Evolutionary conservation across 1,140 invertebrate genomes (phyloP).

Genomic region (Paralvinella palmiformis): DNA sequence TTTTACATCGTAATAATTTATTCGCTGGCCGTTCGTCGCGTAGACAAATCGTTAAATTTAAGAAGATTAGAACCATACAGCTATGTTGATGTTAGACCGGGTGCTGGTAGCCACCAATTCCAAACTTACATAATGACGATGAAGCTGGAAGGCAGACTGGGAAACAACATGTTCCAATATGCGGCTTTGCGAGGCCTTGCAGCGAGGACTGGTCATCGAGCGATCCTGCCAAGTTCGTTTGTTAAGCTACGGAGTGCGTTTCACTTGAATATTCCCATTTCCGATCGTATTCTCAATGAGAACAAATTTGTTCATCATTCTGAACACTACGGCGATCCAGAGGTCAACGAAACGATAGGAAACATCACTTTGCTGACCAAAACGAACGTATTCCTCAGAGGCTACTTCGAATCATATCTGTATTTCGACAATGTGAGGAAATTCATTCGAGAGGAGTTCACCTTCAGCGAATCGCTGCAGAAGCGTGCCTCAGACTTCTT

Average conservation of each 20-base stretch:
- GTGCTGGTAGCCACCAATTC: too few relatives aligned
- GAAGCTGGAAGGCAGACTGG: constrained; percentile 13
- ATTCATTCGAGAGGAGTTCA: constrained; percentile 12
- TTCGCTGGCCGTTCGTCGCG: too few relatives aligned
- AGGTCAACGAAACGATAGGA: constrained; percentile 14
- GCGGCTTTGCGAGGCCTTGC: constrained; percentile 16
- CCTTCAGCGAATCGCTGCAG: too few relatives aligned
- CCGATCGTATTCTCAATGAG: background rate
- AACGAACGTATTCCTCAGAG: constrained; percentile 13
- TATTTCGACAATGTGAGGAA: constrained; percentile 18
- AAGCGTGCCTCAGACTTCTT: too few relatives aligned
- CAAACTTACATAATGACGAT: constrained; percentile 17
- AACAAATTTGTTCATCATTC: too few relatives aligned
- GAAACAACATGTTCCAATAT: constrained; percentile 22
- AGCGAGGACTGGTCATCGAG: constrained; percentile 7
- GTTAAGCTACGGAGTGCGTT: background rate
- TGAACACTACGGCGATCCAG: too few relatives aligned
- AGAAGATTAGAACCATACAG: too few relatives aligned
- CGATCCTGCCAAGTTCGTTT: background rate
- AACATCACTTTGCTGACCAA: constrained; percentile 18
- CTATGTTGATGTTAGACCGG: too few relatives aligned
- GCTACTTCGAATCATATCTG: constrained; percentile 20
- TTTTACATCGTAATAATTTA: too few relatives aligned
- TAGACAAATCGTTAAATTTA: too few relatives aligned
- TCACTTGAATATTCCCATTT: background rate